Evolutionary conservation across 2,113 vertebrate genomes (phyloP), one percentile per base, ranked within the genome.

Genomic region (Acrocephalus arundinaceus): DNA sequence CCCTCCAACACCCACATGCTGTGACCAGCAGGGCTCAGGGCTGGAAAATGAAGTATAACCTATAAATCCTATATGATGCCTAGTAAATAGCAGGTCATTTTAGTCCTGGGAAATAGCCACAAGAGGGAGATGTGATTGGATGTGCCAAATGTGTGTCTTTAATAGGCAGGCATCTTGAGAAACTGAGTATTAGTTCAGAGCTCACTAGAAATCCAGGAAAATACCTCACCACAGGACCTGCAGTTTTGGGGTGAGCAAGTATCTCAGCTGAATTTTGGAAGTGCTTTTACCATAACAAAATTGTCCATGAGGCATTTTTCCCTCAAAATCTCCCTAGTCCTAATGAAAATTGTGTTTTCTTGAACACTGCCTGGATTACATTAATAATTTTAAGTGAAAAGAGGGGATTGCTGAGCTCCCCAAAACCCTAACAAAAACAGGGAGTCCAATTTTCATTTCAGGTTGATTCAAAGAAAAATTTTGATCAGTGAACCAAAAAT

Each of bases 41-140:
- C 48, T 78, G 80, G 61, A 41, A 54, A 83, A 76, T 5, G 2
- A n/a, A n/a, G 16, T 2, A 5, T 28, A 86, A 77, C 57, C 48
- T 48, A 22, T 45, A n/a, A 55, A 92, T 86, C 61, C 71, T 24
- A 14, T 35, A 30, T 15, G 71, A 45, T 51, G 43, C 27, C 0
- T 3, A 71, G 55, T 17, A 81, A 90, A 89, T 2, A 85, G 37
- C 61, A 87, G 57, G 70, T 81, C 31, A 9, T 13, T 86, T 85
- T 90, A 90, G 65, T 68, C 93, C 70, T 89, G 67, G 73, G 88
- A 94, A 92, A 30, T 71, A 94, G 93, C 95, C 92, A 94, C 92
- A 90, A 97, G 96, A 97, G 93, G 92, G 94, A 96, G 94, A 92
- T 95, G 86, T 76, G 86, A 94, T 93, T 93, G 88, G 96, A 90